Percentiles rank a stretch among this genome's conserved stretches.
Evolutionary conservation across 1,140 invertebrate species (phyloP).

Genomic region (Uloborus diversus): DNA sequence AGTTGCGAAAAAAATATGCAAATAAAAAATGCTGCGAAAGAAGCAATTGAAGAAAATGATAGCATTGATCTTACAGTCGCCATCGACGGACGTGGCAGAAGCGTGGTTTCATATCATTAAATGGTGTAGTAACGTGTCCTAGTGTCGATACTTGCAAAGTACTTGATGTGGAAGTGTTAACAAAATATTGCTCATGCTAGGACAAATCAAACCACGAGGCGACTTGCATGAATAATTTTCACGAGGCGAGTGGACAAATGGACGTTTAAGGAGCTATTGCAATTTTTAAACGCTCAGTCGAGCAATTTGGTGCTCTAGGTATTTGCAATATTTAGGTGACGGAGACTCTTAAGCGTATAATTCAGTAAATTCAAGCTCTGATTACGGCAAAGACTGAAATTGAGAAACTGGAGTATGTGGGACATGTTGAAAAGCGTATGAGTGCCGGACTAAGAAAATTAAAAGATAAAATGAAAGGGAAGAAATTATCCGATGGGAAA

Average conservation of each 20-base stretch:
- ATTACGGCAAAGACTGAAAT: background rate
- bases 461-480: background rate
- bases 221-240: background rate
- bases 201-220: background rate
- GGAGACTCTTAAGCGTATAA: background rate
- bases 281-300: too few species aligned
- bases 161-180: background rate
- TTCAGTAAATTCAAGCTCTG: background rate
- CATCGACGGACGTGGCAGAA: background rate
- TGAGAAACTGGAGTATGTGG: conserved; percentile 2
- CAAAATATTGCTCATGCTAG: background rate
- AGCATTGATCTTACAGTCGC: background rate
- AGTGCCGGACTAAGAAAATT: background rate
- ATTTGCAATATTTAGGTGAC: background rate
- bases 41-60: background rate
- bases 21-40: background rate
- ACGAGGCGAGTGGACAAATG: background rate
- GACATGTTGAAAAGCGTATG: background rate
- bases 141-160: background rate
- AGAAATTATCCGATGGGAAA: background rate
- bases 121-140: background rate
- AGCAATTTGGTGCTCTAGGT: too few species aligned
- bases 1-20: background rate
- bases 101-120: background rate
- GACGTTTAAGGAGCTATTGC: background rate